Base-by-base conservation (phyloP, 92 coral and sea anemone species). In the Porites evermanni region DNA sequence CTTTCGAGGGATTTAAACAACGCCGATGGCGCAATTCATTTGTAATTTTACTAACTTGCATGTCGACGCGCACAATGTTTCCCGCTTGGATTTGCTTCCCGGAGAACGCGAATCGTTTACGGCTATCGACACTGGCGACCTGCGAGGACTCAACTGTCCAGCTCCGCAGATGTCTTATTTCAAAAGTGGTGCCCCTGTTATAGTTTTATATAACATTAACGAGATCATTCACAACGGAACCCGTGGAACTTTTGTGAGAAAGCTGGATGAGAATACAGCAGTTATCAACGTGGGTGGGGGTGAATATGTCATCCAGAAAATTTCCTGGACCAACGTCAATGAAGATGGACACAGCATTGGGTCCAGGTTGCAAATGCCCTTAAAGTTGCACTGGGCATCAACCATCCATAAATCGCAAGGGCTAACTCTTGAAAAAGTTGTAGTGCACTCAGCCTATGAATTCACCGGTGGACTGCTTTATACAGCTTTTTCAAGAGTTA, bases 351-450 rank as follows among this genome's bases (percentile, higher is more conserved):
- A 71, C 8, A 9, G 2, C 6, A 66, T 87, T 52, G 86, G 90
- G 1, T 79, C 86, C 1, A n/a, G 85, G 7, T 16, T 3, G 3
- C 81, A 79, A 72, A 72, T 87, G 1, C 90, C 86, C 0, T 23
- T 79, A 7, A 79, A 72, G 72, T 70, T 86, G 38, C 26, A 79
- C 20, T 86, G 90, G 90, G 80, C 85, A 2, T 4, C 79, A 4
- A 87, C 90, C 10, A 58, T 74, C 7, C 86, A 87, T 47, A 89
- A 76, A 63, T 23, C 84, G 9, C 88, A 89, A 83, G 92, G 92
- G 50, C 80, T 89, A 4, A 32, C 58, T 2, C 51, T 80, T 17
- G 66, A 32, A 1, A 64, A 74, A 29, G 81, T 61, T 1, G 17
- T 61, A 5, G 71, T 87, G 12, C 91, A 87, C 19, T 72, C 81